These are phyloP conservation scores for Apogon hyalosoma DNA, from an alignment of 2,797 vertebrate species.

Conservation along the genomic window DNA sequence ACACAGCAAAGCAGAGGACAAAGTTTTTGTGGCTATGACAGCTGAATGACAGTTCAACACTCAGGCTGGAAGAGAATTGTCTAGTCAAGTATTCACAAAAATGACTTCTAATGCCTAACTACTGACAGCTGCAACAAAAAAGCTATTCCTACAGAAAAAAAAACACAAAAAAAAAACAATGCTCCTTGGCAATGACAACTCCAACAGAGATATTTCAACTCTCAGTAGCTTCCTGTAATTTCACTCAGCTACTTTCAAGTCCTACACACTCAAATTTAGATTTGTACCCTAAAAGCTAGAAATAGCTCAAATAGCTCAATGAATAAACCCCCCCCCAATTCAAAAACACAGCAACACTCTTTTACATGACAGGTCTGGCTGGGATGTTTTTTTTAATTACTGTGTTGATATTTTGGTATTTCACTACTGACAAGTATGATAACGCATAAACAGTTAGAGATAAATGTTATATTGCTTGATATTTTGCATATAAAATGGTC, in stretches of 20 bases:
- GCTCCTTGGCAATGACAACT: constrained; percentile 43
- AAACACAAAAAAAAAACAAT: constrained; percentile 53
- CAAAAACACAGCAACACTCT: too few species aligned
- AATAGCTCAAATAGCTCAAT: too few species aligned
- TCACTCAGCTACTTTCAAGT: constrained; percentile 29
- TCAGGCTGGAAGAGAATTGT: constrained; percentile 59
- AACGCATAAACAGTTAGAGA: too few species aligned
- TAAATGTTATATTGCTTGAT: too few species aligned
- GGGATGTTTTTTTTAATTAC: too few species aligned
- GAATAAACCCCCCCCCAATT: too few species aligned
- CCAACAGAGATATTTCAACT: constrained; percentile 39
- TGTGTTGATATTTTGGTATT: too few species aligned
- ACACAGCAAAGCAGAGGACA: constrained; percentile 60
- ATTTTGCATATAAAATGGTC: too few species aligned
- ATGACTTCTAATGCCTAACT: constrained; percentile 61
- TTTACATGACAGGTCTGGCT: too few species aligned
- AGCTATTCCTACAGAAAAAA: constrained; percentile 26
- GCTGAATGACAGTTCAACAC: constrained; percentile 72
- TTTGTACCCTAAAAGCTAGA: constrained; percentile 11
- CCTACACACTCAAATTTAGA: constrained; percentile 21
- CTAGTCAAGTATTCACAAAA: constrained; percentile 66
- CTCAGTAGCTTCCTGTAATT: constrained; percentile 19
- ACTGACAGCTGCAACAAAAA: constrained; percentile 75
- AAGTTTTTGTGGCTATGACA: constrained; percentile 72
- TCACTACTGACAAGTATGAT: too few species aligned